A percentile compares a stretch with the other conserved stretches of the same genome.
phyloP scores from a whole-genome alignment of 2,888 invertebrate genomes.

The Sesamia inferens region DNA sequence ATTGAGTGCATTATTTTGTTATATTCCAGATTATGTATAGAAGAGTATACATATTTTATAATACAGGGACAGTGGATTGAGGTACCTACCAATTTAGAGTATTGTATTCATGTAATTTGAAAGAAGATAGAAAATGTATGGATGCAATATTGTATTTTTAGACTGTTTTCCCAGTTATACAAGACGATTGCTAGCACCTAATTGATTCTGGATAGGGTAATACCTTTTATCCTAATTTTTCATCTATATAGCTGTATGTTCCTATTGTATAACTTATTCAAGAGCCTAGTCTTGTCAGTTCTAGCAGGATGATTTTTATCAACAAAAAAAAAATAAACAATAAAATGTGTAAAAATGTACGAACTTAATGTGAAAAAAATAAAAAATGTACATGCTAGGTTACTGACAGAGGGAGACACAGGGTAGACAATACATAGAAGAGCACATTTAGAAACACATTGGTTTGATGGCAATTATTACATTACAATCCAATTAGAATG shows the following conservation, averaged over 20 bases:
- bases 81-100: neutral
- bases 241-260: neutral
- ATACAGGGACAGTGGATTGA: neutral
- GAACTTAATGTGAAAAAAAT: constrained; percentile 11
- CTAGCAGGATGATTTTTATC: neutral
- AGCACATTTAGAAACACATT: constrained; percentile 13
- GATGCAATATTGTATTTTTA: too few relatives aligned
- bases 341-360: constrained; percentile 13
- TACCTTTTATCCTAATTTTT: neutral
- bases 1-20: neutral
- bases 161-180: neutral
- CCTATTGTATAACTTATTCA: neutral
- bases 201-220: neutral
- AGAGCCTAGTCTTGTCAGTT: neutral
- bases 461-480: constrained; percentile 14
- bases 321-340: constrained; percentile 9
- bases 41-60: neutral
- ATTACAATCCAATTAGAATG: constrained; percentile 24
- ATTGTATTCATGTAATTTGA: neutral
- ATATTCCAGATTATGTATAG: neutral
- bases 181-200: neutral
- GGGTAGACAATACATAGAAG: constrained; percentile 15
- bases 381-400: constrained; percentile 39
- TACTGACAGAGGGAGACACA: constrained; percentile 20
- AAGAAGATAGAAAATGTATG: neutral